These are phyloP conservation scores for Leucopsar rothschildi DNA, from an alignment of 2,113 vertebrate genomes.

Conservation along the genomic window DNA sequence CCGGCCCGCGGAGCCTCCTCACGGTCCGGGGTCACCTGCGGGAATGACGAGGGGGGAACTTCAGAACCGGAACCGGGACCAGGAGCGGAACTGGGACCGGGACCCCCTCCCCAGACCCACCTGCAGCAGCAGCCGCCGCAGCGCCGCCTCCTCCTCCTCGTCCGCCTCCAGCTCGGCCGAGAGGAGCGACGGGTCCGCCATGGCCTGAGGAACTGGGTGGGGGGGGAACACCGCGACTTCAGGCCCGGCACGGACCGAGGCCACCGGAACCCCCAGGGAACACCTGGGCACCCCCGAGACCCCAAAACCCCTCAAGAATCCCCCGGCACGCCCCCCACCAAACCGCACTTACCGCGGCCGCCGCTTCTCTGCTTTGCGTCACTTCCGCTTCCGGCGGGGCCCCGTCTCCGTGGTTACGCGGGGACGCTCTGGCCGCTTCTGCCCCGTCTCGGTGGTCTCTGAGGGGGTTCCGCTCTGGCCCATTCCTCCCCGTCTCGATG, in stretches of 20 bases:
- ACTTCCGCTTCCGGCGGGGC: neutral
- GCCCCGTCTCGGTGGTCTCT: neutral
- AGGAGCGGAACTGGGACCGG: neutral
- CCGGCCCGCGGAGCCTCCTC: neutral
- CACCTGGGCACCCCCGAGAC: no score
- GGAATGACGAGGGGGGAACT: fast-evolving
- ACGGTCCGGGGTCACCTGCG: neutral
- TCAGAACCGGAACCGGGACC: no score
- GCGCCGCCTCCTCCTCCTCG: neutral
- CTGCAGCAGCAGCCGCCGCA: neutral
- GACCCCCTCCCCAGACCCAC: neutral
- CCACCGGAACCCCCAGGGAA: no score
- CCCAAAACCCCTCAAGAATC: no score
- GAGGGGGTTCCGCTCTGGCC: neutral
- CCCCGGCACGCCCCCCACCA: no score
- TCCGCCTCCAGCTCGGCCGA: neutral
- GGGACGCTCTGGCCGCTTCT: neutral
- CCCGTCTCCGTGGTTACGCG: fast-evolving
- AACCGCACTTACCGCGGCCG: neutral
- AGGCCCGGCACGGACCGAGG: no score
- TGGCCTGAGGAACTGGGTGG: neutral
- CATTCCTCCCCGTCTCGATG: fast-evolving
- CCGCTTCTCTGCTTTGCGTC: fast-evolving
- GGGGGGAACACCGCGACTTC: no score
- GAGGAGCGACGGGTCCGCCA: neutral